Base-by-base conservation (phyloP, 37 sponge, comb jelly and placozoan genomes). In the Ianthella basta region DNA sequence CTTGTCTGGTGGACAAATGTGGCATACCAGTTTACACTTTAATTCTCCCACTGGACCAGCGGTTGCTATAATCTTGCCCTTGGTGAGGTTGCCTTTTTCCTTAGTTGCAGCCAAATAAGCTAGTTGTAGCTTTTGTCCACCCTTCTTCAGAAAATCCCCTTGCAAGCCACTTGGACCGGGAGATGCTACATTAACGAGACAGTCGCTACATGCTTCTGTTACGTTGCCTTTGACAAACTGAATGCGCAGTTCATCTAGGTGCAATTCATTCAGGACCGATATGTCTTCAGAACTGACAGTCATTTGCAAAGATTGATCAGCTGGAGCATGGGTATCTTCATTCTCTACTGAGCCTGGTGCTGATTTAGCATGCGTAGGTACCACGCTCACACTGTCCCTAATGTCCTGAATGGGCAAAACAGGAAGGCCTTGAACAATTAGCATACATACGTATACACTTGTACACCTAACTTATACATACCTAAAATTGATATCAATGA, bases 101-200 rank as follows among this genome's bases (percentile, higher is more conserved):
- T 81, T 18, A 6, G 67, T 70, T 2, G 66, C 30, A 19, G 72
- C 35, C 41, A 83, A 32, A 27, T 87, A 91, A 3, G 41, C 34
- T 56, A 54, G 13, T 56, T 88, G 78, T 37, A 88, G 72, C 3
- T 80, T 53, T n/a, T 80, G 59, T 16, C 92, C 92, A 37, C 82
- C 92, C 30, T 91, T 91, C 65, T 68, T 57, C 12, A 85, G 68
- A 18, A 91, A 19, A 4, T 88, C 92, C 32, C 81, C 81, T 24
- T 86, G 35, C 12, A 91, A 85, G 30, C 88, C 92, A 23, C 74
- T 57, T 24, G 88, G 68, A 19, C 50, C 32, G 25, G 75, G 24
- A 29, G 61, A 36, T 19, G 92, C 87, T 23, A 86, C 85, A 41
- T 85, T 88, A 10, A 91, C 92, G 81, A 91, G 84, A 19, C 18